These are phyloP conservation scores for Cantharis nigra DNA, from an alignment of 2,888 invertebrate species.

Conservation along the genomic window DNA sequence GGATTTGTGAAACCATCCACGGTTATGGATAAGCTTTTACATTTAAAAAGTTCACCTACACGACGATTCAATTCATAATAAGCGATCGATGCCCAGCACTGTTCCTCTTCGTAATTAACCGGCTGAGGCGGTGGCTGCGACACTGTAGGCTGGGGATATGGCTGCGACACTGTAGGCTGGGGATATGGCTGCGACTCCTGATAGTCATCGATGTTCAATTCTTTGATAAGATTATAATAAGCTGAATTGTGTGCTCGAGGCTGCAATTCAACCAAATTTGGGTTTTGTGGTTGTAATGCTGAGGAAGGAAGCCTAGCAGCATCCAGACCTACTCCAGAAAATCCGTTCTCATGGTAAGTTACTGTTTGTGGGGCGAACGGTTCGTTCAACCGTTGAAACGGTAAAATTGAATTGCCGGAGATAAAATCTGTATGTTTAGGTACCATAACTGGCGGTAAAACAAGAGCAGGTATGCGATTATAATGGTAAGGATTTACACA, in stretches of 20 bases:
- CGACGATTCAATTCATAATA: constrained; percentile 98
- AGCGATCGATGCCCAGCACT: constrained; percentile 98
- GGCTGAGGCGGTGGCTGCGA: constrained; percentile 62
- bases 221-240: constrained; percentile 85
- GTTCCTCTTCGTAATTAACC: constrained; percentile 89
- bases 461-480: constrained; percentile 94
- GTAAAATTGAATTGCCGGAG: constrained; percentile 84
- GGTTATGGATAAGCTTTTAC: constrained; percentile 87
- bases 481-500: constrained; percentile 99
- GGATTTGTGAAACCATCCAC: constrained; percentile 99
- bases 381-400: constrained; percentile 83
- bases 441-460: constrained; percentile 95
- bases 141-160: constrained; percentile 31
- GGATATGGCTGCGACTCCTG: too few relatives aligned
- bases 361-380: constrained; percentile 95
- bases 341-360: constrained; percentile 82
- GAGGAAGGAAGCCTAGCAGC: constrained; percentile 43
- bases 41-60: constrained; percentile 96
- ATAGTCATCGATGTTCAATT: constrained; percentile 62
- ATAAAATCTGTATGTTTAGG: constrained; percentile 96
- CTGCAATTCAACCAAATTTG: constrained; percentile 45
- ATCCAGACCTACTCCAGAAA: constrained; percentile 65
- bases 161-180: constrained; percentile 28
- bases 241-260: constrained; percentile 60
- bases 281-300: constrained; percentile 61